phyloP scores from a whole-genome alignment of 2,113 vertebrate species.

The Sprattus sprattus region DNA sequence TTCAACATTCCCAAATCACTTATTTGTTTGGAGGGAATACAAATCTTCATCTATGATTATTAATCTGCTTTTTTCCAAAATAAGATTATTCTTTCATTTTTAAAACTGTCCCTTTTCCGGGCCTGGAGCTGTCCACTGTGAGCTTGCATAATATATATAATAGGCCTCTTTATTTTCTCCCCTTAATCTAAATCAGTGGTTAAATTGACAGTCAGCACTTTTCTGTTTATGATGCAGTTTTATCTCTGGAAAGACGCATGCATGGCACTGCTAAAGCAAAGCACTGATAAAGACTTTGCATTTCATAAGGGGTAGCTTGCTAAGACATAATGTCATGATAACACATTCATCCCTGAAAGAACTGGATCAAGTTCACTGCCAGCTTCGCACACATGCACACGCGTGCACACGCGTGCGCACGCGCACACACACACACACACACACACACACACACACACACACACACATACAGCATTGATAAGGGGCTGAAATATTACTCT shows the following conservation, averaged over 20 bases:
- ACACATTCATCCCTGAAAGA: constrained; percentile 59
- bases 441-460: not conserved
- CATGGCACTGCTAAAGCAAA: constrained; percentile 52
- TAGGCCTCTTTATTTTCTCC: constrained; percentile 53
- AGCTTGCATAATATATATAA: constrained; percentile 65
- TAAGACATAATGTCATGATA: constrained; percentile 67
- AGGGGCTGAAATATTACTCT: not conserved
- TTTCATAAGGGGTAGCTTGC: constrained; percentile 65
- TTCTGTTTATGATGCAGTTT: constrained; percentile 66
- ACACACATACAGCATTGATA: not conserved
- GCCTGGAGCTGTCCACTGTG: constrained; percentile 65
- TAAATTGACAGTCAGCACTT: constrained; percentile 69
- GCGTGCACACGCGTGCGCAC: no score
- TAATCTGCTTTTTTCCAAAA: constrained; percentile 67
- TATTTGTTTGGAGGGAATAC: constrained; percentile 51
- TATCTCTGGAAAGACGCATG: constrained; percentile 63
- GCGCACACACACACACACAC: not conserved
- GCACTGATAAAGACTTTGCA: constrained; percentile 69
- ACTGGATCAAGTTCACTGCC: constrained; percentile 62
- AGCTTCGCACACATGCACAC: constrained; percentile 35
- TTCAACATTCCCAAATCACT: constrained; percentile 56
- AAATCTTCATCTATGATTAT: constrained; percentile 58
- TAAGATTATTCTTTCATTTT: constrained; percentile 64
- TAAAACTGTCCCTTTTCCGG: constrained; percentile 63
- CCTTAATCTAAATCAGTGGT: constrained; percentile 69